phyloP scores from a whole-genome alignment of 2,797 vertebrate genomes.

The Alfaro cultratus region DNA sequence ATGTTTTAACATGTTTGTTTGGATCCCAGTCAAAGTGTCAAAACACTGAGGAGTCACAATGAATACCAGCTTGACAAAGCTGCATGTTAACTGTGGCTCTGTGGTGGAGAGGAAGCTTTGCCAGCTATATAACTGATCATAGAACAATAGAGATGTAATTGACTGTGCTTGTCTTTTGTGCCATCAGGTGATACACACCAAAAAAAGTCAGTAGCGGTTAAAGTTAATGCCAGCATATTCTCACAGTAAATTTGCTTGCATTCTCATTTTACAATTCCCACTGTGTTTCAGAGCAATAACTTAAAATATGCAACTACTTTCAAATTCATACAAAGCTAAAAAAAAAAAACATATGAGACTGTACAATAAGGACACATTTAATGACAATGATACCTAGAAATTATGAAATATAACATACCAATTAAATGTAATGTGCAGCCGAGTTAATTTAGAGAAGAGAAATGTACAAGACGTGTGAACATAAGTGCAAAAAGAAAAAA shows the following conservation, averaged over 20 bases:
- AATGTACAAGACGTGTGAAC: not conserved
- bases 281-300: not conserved
- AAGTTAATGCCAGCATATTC: not conserved
- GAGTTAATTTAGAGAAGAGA: not conserved
- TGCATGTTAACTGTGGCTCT: not conserved
- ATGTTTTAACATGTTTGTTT: slow-evolving; percentile 9
- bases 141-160: not conserved
- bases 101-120: not conserved
- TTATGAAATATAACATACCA: not conserved
- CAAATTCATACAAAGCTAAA: not conserved
- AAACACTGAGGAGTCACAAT: not conserved
- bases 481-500: not conserved
- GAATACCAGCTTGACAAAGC: not conserved
- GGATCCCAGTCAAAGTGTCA: not conserved
- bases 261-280: not conserved
- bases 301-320: not conserved
- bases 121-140: not conserved
- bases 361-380: not conserved
- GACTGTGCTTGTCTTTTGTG: not conserved
- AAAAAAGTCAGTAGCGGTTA: not conserved
- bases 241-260: not conserved
- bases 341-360: not conserved
- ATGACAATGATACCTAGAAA: not conserved
- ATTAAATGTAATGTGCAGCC: not conserved
- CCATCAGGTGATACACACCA: not conserved